Evolutionary conservation across 2,113 vertebrate genomes (phyloP), one percentile per base, ranked within the genome.

Genomic region (Embiotoca jacksoni): DNA sequence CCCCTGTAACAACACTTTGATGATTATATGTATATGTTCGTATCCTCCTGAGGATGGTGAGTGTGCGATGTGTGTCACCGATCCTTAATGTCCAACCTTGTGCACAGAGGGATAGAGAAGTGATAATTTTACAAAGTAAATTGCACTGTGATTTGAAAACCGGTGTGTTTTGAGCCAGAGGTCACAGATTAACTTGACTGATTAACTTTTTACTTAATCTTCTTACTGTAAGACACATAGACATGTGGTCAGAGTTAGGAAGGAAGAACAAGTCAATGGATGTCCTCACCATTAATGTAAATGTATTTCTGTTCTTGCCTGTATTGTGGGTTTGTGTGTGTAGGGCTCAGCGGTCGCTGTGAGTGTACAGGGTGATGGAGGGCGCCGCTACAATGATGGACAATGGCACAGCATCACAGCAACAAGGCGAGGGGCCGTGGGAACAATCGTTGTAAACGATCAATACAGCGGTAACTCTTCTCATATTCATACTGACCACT

Each of bases 391-490:
- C 70, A 96, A 90, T 35, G 97, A 98, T 84, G 96, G 95, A 61
- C 94, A 92, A 63, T 98, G 97, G 97, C 97, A 98, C 84, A 94
- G 95, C 78, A 81, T 98, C 85, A 91, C 91, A 80, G 95, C 95
- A 83, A 93, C 92, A 47, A 96, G 97, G 90, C 92, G 91, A 82
- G 94, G 95, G 87, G 94, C 94, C 73, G 89, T 94, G 65, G 96
- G 96, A 94, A 95, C 94, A 50, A 96, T 99, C 91, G 94, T 93
- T 83, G 93, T 98, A 16, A 95, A 97, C 86, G 93, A 94, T 76
- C 95, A 93, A 85, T 97, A 96, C 87, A 94, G 89, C 90, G 97
- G 97, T 98, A 94, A 93, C 69, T 84, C 84, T 81, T 64, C 82
- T 91, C 73, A 89, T 91, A 89, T 91, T 92, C 79, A 87, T 87